Percentiles rank a stretch among this genome's conserved stretches.
Conservation (phyloP, 2,888 invertebrate genomes). For the Lysandra coridon region DNA sequence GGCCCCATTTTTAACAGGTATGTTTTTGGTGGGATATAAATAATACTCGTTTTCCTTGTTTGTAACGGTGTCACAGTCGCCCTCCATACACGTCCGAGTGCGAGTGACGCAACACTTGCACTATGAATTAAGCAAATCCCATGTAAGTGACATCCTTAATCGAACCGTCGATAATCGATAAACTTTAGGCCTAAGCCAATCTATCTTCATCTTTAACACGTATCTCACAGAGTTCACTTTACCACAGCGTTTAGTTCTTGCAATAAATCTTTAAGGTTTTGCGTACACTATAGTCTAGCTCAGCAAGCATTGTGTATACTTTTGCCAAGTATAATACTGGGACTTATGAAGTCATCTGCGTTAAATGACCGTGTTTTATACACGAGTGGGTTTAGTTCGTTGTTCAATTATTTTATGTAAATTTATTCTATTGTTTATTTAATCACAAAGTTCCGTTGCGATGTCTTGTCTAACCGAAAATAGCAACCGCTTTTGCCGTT, state of each 20-base stretch:
- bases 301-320: constrained; percentile 30
- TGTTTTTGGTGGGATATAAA: too few relatives aligned
- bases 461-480: neutral
- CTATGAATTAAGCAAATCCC: constrained; percentile 49
- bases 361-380: constrained; percentile 26
- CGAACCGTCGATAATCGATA: constrained; percentile 38
- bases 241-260: neutral
- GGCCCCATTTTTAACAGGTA: too few relatives aligned
- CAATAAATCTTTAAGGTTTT: constrained; percentile 29
- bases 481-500: neutral
- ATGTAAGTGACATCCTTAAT: constrained; percentile 48
- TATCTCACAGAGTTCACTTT: neutral
- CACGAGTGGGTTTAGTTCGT: neutral
- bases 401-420: constrained; percentile 28
- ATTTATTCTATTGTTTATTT: constrained; percentile 28
- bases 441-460: constrained; percentile 8
- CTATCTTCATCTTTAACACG: neutral
- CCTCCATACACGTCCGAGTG: constrained; percentile 14
- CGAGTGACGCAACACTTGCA: constrained; percentile 46
- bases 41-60: neutral
- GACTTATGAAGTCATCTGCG: neutral
- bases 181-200: constrained; percentile 14
- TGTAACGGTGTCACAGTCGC: constrained; percentile 9
- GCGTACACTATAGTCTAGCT: constrained; percentile 24
- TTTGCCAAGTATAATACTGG: constrained; percentile 24